Evolutionary conservation across 1,140 invertebrate genomes (phyloP).

Genomic region (Aphelenchoides avenae): DNA sequence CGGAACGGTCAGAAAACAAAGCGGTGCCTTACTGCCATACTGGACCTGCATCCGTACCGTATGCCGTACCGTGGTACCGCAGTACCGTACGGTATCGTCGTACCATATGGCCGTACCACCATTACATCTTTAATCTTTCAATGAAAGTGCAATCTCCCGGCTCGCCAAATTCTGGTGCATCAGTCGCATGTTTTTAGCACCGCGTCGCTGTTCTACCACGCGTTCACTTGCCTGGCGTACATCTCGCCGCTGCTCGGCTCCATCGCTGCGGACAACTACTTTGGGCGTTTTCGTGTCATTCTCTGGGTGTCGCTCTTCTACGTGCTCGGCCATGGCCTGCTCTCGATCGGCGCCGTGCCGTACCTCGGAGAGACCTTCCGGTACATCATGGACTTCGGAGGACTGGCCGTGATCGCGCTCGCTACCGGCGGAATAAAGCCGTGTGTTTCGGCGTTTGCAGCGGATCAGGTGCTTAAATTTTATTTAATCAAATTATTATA

Average conservation of each 20-base stretch:
- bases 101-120: too few relatives aligned
- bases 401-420: slow-evolving; percentile 72
- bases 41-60: too few relatives aligned
- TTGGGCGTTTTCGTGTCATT: slow-evolving; percentile 72
- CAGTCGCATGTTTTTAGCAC: slow-evolving; percentile 57
- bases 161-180: too few relatives aligned
- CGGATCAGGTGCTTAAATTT: slow-evolving; percentile 33
- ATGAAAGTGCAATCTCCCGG: too few relatives aligned
- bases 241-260: slow-evolving; percentile 82
- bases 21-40: too few relatives aligned
- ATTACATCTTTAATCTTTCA: too few relatives aligned
- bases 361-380: slow-evolving; percentile 62
- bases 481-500: not conserved
- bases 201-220: slow-evolving; percentile 77
- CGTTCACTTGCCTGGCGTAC: slow-evolving; percentile 78
- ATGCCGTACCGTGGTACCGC: too few relatives aligned
- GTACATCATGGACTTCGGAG: slow-evolving; percentile 60
- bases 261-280: slow-evolving; percentile 76
- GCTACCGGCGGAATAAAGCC: slow-evolving; percentile 96
- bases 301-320: slow-evolving; percentile 79
- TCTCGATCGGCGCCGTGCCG: slow-evolving; percentile 69
- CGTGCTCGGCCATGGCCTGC: slow-evolving; percentile 76
- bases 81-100: too few relatives aligned
- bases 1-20: too few relatives aligned
- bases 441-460: slow-evolving; percentile 88